Evolutionary conservation across 1,140 invertebrate genomes (phyloP), one percentile per base, ranked within the genome.

Genomic region (Leptinotarsa defecta): DNA sequence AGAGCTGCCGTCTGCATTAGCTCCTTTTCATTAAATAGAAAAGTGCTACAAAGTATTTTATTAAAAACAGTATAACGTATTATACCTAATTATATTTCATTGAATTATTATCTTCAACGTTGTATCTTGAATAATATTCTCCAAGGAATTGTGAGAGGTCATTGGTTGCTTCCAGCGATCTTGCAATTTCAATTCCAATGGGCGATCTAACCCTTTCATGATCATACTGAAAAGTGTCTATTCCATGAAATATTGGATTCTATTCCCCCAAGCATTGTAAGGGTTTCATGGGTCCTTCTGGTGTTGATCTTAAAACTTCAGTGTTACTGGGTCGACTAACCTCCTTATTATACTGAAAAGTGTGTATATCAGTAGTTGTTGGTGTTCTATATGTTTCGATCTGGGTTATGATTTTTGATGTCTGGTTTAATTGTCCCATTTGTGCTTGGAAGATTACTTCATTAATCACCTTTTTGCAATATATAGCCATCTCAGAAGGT

Each of bases 401-500:
- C 8, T 43, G 34, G 8, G 72, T 74, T 63, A 74, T 13, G 24
- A 74, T 74, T 63, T 63, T 67, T 48, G 72, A 74, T 22, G 63
- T 74, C 20, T 68, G 62, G 62, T 63, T 74, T n/a, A 74, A 74
- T 24, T 74, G 67, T 74, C 48, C 48, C 11, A 74, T 70, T 19
- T 74, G 72, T 69, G 63, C 22, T 74, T 74, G 64, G 20, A 74
- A 74, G n/a, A 68, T 68, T 74, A 20, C 72, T 48, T 74, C 34
- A 63, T 48, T 74, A 17, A 74, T 68, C n/a, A 74, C 11, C 20
- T 27, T 24, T 74, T 67, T 67, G 72, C 57, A 67, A 48, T 68
- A 74, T 74, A 74, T 74, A 13, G 61, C 24, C 72, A 64, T 49
- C 57, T 74, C 11, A 11, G 34, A 43, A 43, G 2, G 11, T 8